Evolutionary conservation across 2,888 invertebrate species (phyloP).

Genomic region (Drosophila demipolita): DNA sequence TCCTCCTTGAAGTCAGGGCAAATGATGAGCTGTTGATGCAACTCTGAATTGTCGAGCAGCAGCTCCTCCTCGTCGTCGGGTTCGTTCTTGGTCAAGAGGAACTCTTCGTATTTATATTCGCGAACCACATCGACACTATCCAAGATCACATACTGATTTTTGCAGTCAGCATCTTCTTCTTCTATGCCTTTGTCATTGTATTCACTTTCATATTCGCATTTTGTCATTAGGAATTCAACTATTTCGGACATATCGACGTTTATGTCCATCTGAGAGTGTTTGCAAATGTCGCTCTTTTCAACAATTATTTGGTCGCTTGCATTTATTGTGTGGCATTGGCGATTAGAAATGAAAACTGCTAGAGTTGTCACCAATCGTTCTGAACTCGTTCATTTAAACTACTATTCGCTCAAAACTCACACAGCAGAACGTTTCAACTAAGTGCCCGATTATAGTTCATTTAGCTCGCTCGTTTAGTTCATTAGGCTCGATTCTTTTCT

Average conservation of each 20-base stretch:
- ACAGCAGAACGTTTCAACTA: background rate
- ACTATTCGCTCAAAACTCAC: background rate
- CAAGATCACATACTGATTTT: slow-evolving; percentile 50
- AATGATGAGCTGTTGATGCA: slow-evolving; percentile 46
- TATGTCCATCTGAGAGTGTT: slow-evolving; percentile 30
- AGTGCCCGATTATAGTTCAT: background rate
- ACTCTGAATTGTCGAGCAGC: slow-evolving; percentile 38
- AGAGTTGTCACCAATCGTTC: background rate
- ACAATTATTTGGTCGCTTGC: slow-evolving; percentile 36
- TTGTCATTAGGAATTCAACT: slow-evolving; percentile 73
- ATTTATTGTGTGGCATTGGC: slow-evolving; percentile 57
- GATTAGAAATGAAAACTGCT: slow-evolving; percentile 44
- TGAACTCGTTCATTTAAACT: background rate
- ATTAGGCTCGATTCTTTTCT: background rate
- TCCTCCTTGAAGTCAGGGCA: slow-evolving; percentile 37
- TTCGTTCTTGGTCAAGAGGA: slow-evolving; percentile 52
- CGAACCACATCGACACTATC: slow-evolving; percentile 57
- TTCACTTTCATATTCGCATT: slow-evolving; percentile 44
- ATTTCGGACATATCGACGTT: slow-evolving; percentile 75
- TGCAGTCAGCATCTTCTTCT: slow-evolving; percentile 36
- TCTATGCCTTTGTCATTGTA: slow-evolving; percentile 39
- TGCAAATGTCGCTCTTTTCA: slow-evolving; percentile 9
- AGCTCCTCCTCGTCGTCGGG: slow-evolving; percentile 38
- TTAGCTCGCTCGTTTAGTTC: background rate
- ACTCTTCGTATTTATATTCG: slow-evolving; percentile 56